Conservation (phyloP, 2,113 vertebrate species). For the Spizaetus ornatus region DNA sequence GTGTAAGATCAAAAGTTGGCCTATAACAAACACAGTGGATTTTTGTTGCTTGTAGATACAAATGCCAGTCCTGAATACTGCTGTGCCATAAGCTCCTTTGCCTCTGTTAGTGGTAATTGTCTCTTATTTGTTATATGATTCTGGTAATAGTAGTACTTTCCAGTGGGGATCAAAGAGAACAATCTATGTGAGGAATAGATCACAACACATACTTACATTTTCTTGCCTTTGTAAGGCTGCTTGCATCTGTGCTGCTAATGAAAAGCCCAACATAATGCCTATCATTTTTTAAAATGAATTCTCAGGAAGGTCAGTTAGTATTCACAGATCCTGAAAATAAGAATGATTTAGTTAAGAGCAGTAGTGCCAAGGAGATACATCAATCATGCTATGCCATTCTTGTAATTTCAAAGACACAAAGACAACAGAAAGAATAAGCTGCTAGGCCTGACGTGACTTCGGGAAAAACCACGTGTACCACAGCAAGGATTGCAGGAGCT, state of each 20-base stretch:
- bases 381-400: not conserved
- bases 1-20: not conserved
- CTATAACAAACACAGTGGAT: not conserved
- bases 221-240: constrained; percentile 29
- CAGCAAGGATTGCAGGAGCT: not conserved
- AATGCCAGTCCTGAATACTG: not conserved
- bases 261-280: constrained; percentile 1
- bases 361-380: not conserved
- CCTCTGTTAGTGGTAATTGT: constrained; percentile 2
- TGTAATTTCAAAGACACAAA: not conserved
- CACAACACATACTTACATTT: constrained; percentile 4
- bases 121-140: not conserved
- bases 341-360: not conserved
- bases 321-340: not conserved
- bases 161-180: constrained; percentile 44
- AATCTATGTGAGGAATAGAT: constrained; percentile 33
- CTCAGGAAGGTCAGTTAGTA: not conserved
- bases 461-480: not conserved
- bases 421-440: not conserved
- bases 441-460: not conserved
- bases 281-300: constrained; percentile 8
- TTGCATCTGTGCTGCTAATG: not conserved
- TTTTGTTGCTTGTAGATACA: not conserved
- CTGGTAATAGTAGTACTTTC: constrained; percentile 47
- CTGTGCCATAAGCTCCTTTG: constrained; percentile 16